These are phyloP conservation scores for Protonibea diacanthus DNA, from an alignment of 2,797 vertebrate genomes.

Conservation along the genomic window DNA sequence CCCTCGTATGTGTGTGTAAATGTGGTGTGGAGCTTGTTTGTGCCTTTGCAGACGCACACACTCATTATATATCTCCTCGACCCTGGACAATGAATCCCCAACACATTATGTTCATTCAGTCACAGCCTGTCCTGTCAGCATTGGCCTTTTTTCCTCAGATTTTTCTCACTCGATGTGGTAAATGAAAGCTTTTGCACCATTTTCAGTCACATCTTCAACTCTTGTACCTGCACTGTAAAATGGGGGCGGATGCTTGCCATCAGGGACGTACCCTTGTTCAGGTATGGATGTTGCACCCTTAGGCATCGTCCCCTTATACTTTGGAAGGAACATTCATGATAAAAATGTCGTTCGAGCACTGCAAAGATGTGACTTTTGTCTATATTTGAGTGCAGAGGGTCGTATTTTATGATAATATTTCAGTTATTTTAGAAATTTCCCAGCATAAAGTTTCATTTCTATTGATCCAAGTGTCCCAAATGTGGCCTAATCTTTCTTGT, in stretches of 20 bases:
- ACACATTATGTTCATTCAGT: constrained; percentile 39
- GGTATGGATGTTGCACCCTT: constrained; percentile 10
- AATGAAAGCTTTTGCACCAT: constrained; percentile 6
- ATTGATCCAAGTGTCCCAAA: neutral
- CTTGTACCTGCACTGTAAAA: constrained; percentile 23
- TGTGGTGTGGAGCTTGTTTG: constrained; percentile 51
- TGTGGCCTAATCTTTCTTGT: neutral
- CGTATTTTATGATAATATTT: neutral
- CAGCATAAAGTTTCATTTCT: neutral
- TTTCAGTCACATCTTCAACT: constrained; percentile 6
- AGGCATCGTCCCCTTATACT: neutral
- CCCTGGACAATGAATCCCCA: constrained; percentile 35
- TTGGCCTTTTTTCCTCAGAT: constrained; percentile 7
- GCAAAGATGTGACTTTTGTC: neutral
- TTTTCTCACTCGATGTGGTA: neutral
- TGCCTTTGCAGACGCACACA: constrained; percentile 40
- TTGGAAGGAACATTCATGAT: neutral
- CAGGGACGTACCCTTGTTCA: constrained; percentile 19
- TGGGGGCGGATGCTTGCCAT: constrained; percentile 10
- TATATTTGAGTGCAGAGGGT: neutral
- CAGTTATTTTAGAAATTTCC: neutral
- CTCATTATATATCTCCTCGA: constrained; percentile 35
- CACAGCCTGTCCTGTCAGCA: constrained; percentile 27
- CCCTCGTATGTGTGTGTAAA: constrained; percentile 37
- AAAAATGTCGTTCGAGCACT: neutral